Evolutionary conservation across 2,888 invertebrate genomes (phyloP), one percentile per base, ranked within the genome.

Genomic region (Eilema sororculum): DNA sequence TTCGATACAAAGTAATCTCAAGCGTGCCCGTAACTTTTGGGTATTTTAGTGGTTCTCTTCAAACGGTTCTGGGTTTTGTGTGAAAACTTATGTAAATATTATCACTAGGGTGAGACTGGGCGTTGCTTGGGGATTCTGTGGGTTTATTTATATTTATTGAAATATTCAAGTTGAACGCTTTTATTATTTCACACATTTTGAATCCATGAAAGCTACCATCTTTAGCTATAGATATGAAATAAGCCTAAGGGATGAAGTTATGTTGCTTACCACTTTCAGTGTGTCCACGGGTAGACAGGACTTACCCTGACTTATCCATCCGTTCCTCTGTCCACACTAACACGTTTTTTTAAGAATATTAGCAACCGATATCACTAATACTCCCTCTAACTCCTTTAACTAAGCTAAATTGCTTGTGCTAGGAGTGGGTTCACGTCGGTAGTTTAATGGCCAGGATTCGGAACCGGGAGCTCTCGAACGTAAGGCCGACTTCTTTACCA

Each of bases 71-170:
- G 58, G 25, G 8, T 28, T 25, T 58, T 16, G 58, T 25, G 58
- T 28, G 9, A 28, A 25, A 58, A 58, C 6, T 58, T 58, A 58
- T 58, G 58, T 58, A 58, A 58, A 58, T 58, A 58, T 28, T 58
- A 58, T 28, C 16, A 58, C 58, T 25, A 13, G 58, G 58, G 41
- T 62, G 12, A 62, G 41, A 24, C 62, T 13, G 2, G 22, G 24
- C 24, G 13, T 33, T 24, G 30, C 24, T 12, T 24, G 41, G 37
- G 22, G n/a, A 16, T 57, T 22, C 22, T 22, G 33, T 30, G 30
- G 30, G 57, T 22, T 64, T 33, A 37, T 30, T 13, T 20, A 65
- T 56, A 22, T 65, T 65, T 65, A n/a, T 33, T 28, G n/a, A 65
- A 57, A 64, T 30, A 12, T 63, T 63, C 41, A 58, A 58, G 25